These are phyloP conservation scores for Epiblema foenella DNA, from an alignment of 2,888 invertebrate genomes.

Conservation along the genomic window DNA sequence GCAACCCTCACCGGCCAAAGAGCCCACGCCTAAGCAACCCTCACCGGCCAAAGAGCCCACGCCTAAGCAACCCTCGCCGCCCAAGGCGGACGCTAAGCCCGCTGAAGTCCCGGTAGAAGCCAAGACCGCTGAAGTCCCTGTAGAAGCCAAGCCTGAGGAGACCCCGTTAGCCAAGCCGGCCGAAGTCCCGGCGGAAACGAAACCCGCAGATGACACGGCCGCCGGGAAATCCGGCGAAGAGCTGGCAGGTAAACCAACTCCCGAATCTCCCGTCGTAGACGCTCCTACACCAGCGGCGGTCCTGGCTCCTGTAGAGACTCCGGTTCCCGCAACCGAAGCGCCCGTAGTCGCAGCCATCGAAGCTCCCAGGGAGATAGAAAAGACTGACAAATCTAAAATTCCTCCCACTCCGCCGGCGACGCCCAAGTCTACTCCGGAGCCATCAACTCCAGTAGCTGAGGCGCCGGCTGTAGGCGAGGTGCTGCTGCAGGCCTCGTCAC, in stretches of 20 bases:
- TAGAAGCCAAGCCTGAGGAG: conserved; percentile 23
- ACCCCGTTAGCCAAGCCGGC: conserved; percentile 14
- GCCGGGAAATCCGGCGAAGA: conserved; percentile 18
- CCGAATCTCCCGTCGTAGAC: conserved; percentile 37
- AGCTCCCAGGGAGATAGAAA: conserved; percentile 45
- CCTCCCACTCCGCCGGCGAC: conserved; percentile 53
- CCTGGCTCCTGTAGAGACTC: conserved; percentile 42
- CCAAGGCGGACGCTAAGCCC: conserved; percentile 10
- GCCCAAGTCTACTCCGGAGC: conserved; percentile 51
- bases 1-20: background rate
- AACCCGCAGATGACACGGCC: conserved; percentile 7
- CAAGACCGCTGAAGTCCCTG: background rate
- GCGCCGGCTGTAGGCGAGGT: conserved; percentile 48
- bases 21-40: background rate
- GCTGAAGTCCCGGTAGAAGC: conserved; percentile 24
- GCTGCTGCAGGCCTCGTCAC: conserved; percentile 3
- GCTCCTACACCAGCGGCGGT: conserved; percentile 44
- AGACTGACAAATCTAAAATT: conserved; percentile 50
- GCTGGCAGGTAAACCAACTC: conserved; percentile 42
- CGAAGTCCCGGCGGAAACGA: conserved; percentile 16
- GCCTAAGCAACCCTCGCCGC: conserved; percentile 20
- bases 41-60: background rate
- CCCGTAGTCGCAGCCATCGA: conserved; percentile 24
- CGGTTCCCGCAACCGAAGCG: conserved; percentile 38
- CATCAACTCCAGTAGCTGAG: conserved; percentile 48